phyloP scores from a whole-genome alignment of 2,113 vertebrate species.

The Pao palembangensis region DNA sequence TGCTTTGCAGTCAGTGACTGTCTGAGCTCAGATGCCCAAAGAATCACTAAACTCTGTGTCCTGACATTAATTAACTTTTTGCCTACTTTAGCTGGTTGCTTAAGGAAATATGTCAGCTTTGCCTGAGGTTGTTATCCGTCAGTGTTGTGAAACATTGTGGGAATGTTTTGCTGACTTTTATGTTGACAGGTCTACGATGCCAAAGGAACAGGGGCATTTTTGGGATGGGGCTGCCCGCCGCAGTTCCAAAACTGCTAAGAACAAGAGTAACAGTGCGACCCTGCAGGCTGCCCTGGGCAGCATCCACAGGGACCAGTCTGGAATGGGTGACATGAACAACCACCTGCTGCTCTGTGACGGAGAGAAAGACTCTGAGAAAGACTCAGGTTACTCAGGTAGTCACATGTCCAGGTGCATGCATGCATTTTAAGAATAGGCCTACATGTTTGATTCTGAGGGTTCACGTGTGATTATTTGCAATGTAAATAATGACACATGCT shows the following conservation, averaged over 20 bases:
- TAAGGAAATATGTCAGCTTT: too few species aligned
- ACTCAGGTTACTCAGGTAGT: conserved; percentile 66
- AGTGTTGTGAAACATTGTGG: too few species aligned
- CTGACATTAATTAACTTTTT: too few species aligned
- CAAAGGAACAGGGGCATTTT: conserved; percentile 48
- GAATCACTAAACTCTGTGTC: too few species aligned
- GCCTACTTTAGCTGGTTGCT: too few species aligned
- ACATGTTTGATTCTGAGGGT: too few species aligned
- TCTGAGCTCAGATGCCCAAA: too few species aligned
- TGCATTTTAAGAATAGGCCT: background rate
- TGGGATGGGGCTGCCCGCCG: conserved; percentile 30
- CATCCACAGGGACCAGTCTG: conserved; percentile 13
- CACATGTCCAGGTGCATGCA: background rate
- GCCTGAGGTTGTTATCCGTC: too few species aligned
- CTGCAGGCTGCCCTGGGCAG: conserved; percentile 50
- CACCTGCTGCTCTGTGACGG: conserved; percentile 45
- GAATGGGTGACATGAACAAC: conserved; percentile 20
- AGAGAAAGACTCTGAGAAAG: conserved; percentile 68
- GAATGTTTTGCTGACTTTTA: background rate
- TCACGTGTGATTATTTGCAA: background rate
- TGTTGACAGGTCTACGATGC: conserved; percentile 49
- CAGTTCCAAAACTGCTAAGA: conserved; percentile 56
- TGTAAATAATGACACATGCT: background rate
- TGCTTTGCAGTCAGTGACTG: too few species aligned
- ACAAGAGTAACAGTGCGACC: conserved; percentile 64